These are phyloP conservation scores for Tapirus indicus DNA, from an alignment of 2,797 vertebrate species.

Conservation along the genomic window DNA sequence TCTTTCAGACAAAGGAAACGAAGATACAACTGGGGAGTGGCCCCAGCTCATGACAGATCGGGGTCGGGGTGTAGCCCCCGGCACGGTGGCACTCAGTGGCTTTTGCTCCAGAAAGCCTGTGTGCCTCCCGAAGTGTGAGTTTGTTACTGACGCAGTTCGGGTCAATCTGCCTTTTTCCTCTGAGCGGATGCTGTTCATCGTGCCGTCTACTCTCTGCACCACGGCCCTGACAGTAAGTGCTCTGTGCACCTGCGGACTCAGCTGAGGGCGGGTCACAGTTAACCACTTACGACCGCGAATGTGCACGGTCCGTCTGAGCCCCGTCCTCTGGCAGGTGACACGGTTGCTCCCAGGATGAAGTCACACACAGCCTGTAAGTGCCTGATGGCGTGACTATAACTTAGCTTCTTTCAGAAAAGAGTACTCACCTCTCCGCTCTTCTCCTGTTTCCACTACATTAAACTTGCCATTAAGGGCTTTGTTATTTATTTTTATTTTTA, in stretches of 20 bases:
- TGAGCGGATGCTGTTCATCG: accelerated
- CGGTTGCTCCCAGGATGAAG: too few species aligned
- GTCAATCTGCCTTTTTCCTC: background rate
- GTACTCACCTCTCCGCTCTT: background rate
- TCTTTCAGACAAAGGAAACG: background rate
- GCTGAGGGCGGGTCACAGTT: accelerated
- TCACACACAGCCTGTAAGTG: too few species aligned
- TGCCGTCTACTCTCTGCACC: accelerated
- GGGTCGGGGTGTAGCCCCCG: too few species aligned
- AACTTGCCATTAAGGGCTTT: background rate
- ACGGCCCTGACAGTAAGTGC: accelerated
- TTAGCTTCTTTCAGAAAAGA: background rate
- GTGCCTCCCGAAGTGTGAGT: accelerated
- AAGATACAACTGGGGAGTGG: too few species aligned
- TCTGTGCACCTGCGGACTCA: too few species aligned
- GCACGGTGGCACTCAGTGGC: accelerated
- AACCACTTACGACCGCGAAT: too few species aligned
- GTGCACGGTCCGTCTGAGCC: too few species aligned
- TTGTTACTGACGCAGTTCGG: accelerated
- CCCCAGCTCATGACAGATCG: background rate
- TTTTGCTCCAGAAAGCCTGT: background rate
- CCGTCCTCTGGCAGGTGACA: too few species aligned
- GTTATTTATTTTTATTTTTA: background rate
- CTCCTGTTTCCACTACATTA: background rate
- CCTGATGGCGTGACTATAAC: accelerated